These are phyloP conservation scores for Anadara kagoshimensis DNA, from an alignment of 1,140 invertebrate genomes.

Conservation along the genomic window DNA sequence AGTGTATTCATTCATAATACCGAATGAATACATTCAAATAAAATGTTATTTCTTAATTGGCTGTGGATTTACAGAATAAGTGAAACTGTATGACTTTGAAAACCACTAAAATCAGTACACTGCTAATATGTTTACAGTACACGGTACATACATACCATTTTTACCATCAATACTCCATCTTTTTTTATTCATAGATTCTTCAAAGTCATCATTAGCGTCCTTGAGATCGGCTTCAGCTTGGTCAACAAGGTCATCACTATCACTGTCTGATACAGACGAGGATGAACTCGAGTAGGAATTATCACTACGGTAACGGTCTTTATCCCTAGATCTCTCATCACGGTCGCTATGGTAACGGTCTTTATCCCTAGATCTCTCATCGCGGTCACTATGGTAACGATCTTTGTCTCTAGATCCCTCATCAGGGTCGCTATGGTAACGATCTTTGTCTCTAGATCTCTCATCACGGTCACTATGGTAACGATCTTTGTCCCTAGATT, in stretches of 20 bases:
- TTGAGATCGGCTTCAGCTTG: not conserved
- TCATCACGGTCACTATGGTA: slow-evolving; percentile 1
- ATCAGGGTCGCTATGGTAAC: not conserved
- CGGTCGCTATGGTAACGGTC: not conserved
- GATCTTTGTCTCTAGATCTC: not conserved
- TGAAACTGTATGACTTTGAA: too few relatives aligned
- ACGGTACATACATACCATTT: too few relatives aligned
- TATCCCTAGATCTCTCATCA: slow-evolving; percentile 3
- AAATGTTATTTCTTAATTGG: too few relatives aligned
- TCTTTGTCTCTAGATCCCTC: not conserved
- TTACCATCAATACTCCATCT: slow-evolving; percentile 2
- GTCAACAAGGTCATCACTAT: slow-evolving; percentile 47
- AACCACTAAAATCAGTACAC: too few relatives aligned
- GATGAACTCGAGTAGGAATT: not conserved
- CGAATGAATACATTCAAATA: too few relatives aligned
- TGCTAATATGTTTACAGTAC: too few relatives aligned
- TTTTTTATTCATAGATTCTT: slow-evolving; percentile 67
- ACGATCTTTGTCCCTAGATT: not conserved
- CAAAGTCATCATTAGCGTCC: slow-evolving; percentile 65
- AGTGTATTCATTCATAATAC: too few relatives aligned
- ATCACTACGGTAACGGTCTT: not conserved
- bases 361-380: not conserved
- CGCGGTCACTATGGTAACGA: too few relatives aligned
- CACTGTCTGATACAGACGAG: slow-evolving; percentile 31
- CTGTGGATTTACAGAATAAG: too few relatives aligned